A percentile compares a stretch with the other conserved stretches of the same genome.
Evolutionary conservation across 1,140 invertebrate genomes (phyloP).

Genomic region (Chlorops oryzae): DNA sequence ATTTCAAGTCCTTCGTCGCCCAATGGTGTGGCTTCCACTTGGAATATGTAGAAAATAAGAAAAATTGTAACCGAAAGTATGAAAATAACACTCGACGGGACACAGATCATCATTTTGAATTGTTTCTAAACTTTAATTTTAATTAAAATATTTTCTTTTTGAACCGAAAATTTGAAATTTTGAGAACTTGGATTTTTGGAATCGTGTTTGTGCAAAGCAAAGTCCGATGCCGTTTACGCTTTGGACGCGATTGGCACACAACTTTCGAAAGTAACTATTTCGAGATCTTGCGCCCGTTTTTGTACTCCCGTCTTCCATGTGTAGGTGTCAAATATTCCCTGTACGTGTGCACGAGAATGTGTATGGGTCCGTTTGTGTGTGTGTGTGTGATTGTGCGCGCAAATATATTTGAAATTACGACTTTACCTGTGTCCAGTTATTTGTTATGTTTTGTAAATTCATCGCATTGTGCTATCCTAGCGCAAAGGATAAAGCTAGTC

Average conservation of each 20-base stretch:
- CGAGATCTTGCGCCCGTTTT: neutral
- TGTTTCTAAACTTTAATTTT: neutral
- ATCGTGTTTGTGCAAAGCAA: too few species aligned
- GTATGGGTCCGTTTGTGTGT: neutral
- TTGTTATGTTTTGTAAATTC: neutral
- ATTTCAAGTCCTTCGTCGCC: slow-evolving; percentile 48
- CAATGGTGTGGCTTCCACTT: slow-evolving; percentile 20
- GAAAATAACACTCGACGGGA: neutral
- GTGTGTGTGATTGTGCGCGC: neutral
- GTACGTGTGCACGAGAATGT: neutral
- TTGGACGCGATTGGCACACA: neutral
- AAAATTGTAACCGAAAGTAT: neutral
- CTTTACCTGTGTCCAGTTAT: neutral
- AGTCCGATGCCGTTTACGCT: too few species aligned
- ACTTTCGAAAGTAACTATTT: neutral
- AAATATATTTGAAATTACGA: neutral
- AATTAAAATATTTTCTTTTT: neutral
- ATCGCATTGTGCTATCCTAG: neutral
- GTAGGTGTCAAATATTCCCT: neutral
- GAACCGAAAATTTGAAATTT: neutral
- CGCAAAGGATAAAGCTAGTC: neutral
- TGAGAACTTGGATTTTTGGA: too few species aligned
- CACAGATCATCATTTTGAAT: neutral
- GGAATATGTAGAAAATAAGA: slow-evolving; percentile 3
- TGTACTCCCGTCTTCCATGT: too few species aligned